Conservation (phyloP, 64 coral and sea anemone genomes). For the Montipora sp. region DNA sequence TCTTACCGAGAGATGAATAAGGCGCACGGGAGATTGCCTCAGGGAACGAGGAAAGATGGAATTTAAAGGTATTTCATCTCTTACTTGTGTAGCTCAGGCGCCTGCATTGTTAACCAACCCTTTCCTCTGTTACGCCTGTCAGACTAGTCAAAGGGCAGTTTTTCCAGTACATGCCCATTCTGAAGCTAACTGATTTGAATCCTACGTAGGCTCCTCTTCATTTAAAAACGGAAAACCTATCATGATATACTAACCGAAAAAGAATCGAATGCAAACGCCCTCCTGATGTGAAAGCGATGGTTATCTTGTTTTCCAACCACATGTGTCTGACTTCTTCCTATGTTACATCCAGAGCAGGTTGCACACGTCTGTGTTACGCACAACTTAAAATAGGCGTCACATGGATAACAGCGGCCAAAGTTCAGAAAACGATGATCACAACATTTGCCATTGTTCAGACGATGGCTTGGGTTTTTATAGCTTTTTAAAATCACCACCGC, state of each 20-base stretch:
- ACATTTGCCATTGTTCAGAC: slow-evolving; percentile 63
- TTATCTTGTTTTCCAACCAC: slow-evolving; percentile 30
- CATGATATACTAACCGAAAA: slow-evolving; percentile 39
- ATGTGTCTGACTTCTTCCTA: slow-evolving; percentile 44
- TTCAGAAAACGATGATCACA: slow-evolving; percentile 48
- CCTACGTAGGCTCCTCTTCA: too few species aligned
- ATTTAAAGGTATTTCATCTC: too few species aligned
- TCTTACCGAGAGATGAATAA: too few species aligned
- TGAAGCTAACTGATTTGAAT: too few species aligned
- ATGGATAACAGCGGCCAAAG: slow-evolving; percentile 48
- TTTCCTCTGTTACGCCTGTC: too few species aligned
- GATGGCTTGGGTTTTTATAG: slow-evolving; percentile 71
- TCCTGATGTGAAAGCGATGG: slow-evolving; percentile 35
- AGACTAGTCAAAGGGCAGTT: too few species aligned
- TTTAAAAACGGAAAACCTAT: neutral
- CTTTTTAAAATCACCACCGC: slow-evolving; percentile 52
- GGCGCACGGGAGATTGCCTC: too few species aligned
- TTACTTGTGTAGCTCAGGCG: too few species aligned
- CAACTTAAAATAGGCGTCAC: slow-evolving; percentile 71
- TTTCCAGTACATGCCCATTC: too few species aligned
- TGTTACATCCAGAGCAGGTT: neutral
- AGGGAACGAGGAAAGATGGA: too few species aligned
- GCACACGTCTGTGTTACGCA: slow-evolving; percentile 47
- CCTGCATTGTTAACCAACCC: too few species aligned
- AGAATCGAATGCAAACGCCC: slow-evolving; percentile 26